These are phyloP conservation scores for Nemurella pictetii DNA, from an alignment of 2,888 invertebrate species.

Conservation along the genomic window DNA sequence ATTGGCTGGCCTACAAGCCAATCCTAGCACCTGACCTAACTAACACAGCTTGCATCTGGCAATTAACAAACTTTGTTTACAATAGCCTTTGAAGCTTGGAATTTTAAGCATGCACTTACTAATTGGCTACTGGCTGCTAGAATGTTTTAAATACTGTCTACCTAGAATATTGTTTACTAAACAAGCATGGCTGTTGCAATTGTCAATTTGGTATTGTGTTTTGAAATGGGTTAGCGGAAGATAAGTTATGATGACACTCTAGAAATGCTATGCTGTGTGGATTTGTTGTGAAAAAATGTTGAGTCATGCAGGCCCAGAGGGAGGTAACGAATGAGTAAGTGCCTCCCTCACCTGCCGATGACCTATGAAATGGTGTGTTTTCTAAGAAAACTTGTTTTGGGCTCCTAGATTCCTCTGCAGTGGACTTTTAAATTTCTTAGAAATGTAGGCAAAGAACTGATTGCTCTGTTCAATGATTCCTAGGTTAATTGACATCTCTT, in stretches of 20 bases:
- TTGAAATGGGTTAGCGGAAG: not conserved
- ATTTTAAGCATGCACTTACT: not conserved
- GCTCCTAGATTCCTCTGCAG: no score
- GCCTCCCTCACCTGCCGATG: not conserved
- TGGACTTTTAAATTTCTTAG: no score
- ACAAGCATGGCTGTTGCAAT: not conserved
- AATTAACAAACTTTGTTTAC: not conserved
- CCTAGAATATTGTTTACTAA: not conserved
- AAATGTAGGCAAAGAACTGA: no score
- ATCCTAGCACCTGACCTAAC: not conserved
- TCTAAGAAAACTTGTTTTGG: not conserved
- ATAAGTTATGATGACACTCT: not conserved
- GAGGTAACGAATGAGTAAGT: not conserved
- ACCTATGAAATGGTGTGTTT: not conserved
- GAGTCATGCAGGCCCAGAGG: not conserved
- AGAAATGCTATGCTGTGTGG: not conserved
- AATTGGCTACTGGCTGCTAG: not conserved
- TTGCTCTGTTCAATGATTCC: no score
- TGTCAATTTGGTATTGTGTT: not conserved
- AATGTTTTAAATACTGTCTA: not conserved
- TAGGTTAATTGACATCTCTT: no score
- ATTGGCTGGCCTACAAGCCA: not conserved
- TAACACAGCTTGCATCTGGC: not conserved
- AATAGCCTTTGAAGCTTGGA: not conserved
- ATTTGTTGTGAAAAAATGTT: not conserved